phyloP scores from a whole-genome alignment of 2,113 vertebrate species.

The Balaeniceps rex region DNA sequence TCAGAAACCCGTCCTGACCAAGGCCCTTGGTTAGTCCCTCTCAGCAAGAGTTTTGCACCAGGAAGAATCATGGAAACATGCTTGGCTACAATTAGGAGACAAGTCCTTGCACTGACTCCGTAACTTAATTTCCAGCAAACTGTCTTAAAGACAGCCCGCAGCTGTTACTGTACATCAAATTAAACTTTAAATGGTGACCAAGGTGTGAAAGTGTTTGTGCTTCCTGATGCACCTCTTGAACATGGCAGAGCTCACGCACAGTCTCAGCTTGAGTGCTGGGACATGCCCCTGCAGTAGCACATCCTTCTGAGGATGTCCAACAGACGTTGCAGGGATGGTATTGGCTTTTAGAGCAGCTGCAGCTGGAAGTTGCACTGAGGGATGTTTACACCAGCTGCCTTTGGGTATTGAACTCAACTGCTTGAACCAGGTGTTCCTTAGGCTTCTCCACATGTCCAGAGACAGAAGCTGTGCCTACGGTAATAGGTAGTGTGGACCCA shows the following conservation, averaged over 20 bases:
- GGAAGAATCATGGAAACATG: not conserved
- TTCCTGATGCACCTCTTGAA: not conserved
- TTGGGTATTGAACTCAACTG: not conserved
- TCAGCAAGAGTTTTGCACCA: not conserved
- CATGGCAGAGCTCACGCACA: rapidly evolving
- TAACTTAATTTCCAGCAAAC: not conserved
- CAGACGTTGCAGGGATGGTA: rapidly evolving
- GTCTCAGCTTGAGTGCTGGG: not conserved
- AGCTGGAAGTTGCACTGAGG: not conserved
- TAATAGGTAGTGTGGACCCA: not conserved
- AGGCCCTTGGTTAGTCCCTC: not conserved
- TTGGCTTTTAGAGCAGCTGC: not conserved
- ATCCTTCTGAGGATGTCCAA: not conserved
- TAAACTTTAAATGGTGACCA: not conserved
- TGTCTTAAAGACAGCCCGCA: not conserved
- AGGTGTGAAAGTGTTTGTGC: not conserved
- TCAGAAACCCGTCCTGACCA: not conserved
- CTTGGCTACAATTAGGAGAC: not conserved
- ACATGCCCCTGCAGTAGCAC: not conserved
- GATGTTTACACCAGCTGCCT: not conserved
- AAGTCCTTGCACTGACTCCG: not conserved
- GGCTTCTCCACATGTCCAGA: not conserved
- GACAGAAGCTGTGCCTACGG: rapidly evolving
- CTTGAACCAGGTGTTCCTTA: not conserved
- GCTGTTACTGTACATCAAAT: not conserved